phyloP scores from a whole-genome alignment of 2,113 vertebrate species.

The Entomyzon cyanotis region DNA sequence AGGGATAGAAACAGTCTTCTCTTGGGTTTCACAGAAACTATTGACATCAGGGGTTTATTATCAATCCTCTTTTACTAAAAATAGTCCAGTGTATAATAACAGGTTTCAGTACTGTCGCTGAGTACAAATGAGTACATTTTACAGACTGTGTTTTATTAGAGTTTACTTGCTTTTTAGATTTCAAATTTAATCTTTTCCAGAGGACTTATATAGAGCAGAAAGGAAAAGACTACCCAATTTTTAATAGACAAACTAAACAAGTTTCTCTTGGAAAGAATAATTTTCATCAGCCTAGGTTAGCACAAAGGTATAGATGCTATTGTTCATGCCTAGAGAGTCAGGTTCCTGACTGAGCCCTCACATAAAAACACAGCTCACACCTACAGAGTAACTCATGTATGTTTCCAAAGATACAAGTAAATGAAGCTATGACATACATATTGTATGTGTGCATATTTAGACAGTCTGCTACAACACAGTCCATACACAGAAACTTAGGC shows the following conservation, averaged over 20 bases:
- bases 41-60: background rate
- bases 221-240: background rate
- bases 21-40: background rate
- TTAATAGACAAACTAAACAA: background rate
- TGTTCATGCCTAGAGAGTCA: background rate
- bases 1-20: background rate
- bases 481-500: background rate
- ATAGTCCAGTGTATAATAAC: background rate
- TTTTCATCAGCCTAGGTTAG: background rate
- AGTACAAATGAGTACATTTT: background rate
- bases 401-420: background rate
- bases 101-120: background rate
- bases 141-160: background rate
- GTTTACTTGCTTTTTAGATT: background rate
- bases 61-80: background rate
- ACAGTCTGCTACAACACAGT: background rate
- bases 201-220: background rate
- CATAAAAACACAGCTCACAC: background rate
- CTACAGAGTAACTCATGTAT: background rate
- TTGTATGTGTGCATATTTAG: rapidly evolving
- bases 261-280: background rate
- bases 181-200: background rate
- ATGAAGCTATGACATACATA: background rate
- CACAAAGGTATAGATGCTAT: background rate
- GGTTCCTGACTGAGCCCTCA: background rate